Base-by-base conservation (phyloP, 1,140 invertebrate genomes). In the Lordiphosa stackelbergi region DNA sequence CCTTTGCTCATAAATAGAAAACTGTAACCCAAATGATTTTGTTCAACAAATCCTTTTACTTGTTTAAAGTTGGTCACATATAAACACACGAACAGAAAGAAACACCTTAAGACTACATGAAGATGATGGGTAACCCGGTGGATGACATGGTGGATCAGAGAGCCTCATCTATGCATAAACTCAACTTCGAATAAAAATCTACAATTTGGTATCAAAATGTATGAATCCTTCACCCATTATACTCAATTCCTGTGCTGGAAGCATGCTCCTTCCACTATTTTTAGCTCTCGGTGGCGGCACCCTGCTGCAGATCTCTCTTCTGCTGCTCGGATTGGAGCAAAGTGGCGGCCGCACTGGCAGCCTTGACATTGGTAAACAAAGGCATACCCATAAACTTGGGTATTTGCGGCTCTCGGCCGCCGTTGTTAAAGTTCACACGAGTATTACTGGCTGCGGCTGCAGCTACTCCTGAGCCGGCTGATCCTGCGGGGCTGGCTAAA, bases 361-460 rank as follows among this genome's bases (percentile, higher is more conserved):
- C 61, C 52, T 54, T 78, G 0, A 60, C 88, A 52, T 54, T 87
- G 2, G 79, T 84, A 73, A 92, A 91, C 40, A 95, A 87, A 4
- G 94, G 94, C 90, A 94, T 93, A 35, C 94, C 94, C 94, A 95
- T 94, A 71, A 95, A 95, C 66, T 72, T 91, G 1, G 92, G 90
- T 57, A 81, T 71, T 52, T 81, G 78, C 34, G 63, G 66, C 7
- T 73, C 53, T 16, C 40, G 57, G 11, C 19, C 36, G 8, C 45
- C 34, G 28, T 66, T 66, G 28, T 81, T 79, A 0, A 56, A 19
- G 34, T 70, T 79, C 1, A 24, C 7, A 16, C 65, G 57, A 3
- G 51, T 12, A n/a, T 24, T 38, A 28, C 34, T 42, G 9, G 59
- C 5, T 9, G 72, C 40, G 7, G 59, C 5, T 7, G 72, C 42